phyloP scores from a whole-genome alignment of 1,140 invertebrate species.

The Ganaspis sp. region DNA sequence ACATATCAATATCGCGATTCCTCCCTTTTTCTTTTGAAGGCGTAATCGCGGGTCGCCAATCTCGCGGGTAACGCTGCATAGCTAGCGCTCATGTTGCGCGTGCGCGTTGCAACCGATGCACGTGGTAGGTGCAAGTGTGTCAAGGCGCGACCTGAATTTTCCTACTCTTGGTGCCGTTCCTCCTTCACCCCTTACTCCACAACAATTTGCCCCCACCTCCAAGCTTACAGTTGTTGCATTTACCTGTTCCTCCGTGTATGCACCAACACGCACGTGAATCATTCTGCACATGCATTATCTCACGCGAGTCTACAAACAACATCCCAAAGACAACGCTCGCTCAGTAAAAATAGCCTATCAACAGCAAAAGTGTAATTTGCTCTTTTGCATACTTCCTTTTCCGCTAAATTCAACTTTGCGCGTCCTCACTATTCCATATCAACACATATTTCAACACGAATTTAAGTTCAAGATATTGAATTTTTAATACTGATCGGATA shows the following conservation, averaged over 20 bases:
- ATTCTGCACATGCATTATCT: conserved; percentile 42
- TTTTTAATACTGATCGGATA: too few relatives aligned
- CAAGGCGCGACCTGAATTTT: conserved; percentile 78
- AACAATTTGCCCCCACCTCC: neutral
- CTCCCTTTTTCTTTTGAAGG: conserved; percentile 49
- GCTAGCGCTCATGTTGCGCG: conserved; percentile 59
- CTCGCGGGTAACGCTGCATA: conserved; percentile 31
- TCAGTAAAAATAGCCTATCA: neutral
- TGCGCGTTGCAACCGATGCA: conserved; percentile 68
- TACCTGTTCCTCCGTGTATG: conserved; percentile 34
- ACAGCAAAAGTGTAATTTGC: conserved; percentile 27
- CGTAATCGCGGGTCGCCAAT: conserved; percentile 55
- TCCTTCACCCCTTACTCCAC: neutral
- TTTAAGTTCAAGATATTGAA: too few relatives aligned
- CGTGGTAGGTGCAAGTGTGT: conserved; percentile 77
- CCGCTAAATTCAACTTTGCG: too few relatives aligned
- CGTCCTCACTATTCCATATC: too few relatives aligned
- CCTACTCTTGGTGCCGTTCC: conserved; percentile 65
- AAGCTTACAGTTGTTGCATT: conserved; percentile 12
- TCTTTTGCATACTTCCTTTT: conserved; percentile 43
- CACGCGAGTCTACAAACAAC: conserved; percentile 48
- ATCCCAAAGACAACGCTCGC: conserved; percentile 1
- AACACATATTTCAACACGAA: too few relatives aligned
- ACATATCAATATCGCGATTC: conserved; percentile 39
- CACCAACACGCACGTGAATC: conserved; percentile 39